Evolutionary conservation across 2,797 vertebrate species (phyloP).

Genomic region (Enteromius viviparus): DNA sequence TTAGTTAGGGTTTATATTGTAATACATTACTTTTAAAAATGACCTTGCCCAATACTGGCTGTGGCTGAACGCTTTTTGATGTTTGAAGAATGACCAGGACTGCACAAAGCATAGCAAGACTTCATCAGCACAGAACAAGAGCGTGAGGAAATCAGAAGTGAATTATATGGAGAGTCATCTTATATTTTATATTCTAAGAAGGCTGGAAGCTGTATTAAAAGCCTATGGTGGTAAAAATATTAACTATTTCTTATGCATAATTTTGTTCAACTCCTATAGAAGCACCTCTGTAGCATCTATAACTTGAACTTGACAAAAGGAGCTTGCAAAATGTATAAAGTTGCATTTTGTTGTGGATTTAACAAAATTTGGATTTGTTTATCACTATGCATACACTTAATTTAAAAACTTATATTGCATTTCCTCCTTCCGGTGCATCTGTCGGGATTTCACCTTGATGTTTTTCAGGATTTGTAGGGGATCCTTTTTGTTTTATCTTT

Average conservation of each 20-base stretch:
- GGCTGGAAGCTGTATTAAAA: too few species aligned
- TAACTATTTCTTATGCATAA: not conserved
- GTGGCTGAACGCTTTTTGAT: too few species aligned
- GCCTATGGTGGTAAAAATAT: not conserved
- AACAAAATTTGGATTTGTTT: not conserved
- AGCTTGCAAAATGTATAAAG: not conserved
- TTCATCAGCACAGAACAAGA: not conserved
- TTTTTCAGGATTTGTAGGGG: not conserved
- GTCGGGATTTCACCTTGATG: not conserved
- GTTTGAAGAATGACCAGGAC: not conserved
- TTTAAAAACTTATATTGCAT: not conserved
- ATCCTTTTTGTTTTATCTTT: not conserved
- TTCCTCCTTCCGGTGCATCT: not conserved
- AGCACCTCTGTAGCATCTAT: not conserved
- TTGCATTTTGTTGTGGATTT: not conserved
- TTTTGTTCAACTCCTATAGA: not conserved
- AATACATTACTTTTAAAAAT: too few species aligned
- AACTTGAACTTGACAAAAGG: not conserved
- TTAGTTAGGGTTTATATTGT: too few species aligned
- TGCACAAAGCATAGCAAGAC: not conserved
- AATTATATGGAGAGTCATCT: not conserved
- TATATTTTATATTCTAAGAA: too few species aligned
- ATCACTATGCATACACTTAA: not conserved
- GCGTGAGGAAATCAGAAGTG: not conserved
- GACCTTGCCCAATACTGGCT: too few species aligned